These are phyloP conservation scores for Pterocles burchelli DNA, from an alignment of 2,113 vertebrate species.

Conservation along the genomic window DNA sequence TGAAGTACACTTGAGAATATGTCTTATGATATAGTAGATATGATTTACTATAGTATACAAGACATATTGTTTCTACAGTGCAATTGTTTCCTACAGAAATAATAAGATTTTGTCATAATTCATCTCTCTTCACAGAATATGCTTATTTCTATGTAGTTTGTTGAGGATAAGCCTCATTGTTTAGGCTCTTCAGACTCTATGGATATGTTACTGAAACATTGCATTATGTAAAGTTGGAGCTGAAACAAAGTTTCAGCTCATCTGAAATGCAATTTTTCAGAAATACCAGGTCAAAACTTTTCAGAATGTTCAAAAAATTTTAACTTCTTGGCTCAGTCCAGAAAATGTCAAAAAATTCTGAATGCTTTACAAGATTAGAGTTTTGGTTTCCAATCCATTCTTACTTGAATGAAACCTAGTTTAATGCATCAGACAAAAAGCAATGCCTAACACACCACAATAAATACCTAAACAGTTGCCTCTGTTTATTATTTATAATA, in stretches of 20 bases:
- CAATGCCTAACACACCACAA: not conserved
- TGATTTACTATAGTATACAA: not conserved
- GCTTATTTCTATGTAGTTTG: not conserved
- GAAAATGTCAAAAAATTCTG: not conserved
- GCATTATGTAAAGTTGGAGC: not conserved
- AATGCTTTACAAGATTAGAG: not conserved
- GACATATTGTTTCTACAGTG: not conserved
- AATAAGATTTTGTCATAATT: not conserved
- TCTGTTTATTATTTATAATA: not conserved
- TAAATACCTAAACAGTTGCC: not conserved
- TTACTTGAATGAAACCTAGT: not conserved
- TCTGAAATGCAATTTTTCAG: not conserved
- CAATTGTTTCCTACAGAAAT: not conserved
- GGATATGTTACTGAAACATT: not conserved
- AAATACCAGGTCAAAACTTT: not conserved
- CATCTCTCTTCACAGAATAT: not conserved
- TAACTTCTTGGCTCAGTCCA: not conserved
- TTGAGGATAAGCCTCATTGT: not conserved
- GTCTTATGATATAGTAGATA: not conserved
- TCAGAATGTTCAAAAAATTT: not conserved
- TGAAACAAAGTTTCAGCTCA: not conserved
- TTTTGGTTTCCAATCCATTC: not conserved
- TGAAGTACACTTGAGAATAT: not conserved
- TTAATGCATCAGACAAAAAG: not conserved
- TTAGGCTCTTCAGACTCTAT: not conserved